Percentiles rank a stretch among this genome's conserved stretches.
phyloP scores from a whole-genome alignment of 2,797 vertebrate species.

The Eulemur mongoz region DNA sequence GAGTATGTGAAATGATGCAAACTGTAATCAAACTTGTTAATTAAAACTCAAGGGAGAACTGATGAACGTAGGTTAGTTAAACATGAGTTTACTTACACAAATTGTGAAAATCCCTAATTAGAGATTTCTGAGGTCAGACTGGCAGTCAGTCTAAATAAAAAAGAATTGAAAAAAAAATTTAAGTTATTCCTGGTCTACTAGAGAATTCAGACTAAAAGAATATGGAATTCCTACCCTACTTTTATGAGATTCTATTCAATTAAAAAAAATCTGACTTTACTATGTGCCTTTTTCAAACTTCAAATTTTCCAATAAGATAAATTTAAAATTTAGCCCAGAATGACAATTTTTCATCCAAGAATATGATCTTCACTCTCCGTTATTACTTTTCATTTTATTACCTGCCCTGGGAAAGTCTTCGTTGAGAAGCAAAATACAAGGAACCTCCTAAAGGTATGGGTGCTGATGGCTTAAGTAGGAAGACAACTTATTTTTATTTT shows the following conservation, averaged over 20 bases:
- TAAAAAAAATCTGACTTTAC: slow-evolving; percentile 28
- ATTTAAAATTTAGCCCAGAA: slow-evolving; percentile 37
- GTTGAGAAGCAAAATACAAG: background rate
- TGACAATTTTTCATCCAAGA: background rate
- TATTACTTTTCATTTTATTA: background rate
- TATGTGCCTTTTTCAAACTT: background rate
- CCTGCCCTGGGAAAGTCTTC: background rate
- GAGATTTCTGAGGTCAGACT: slow-evolving; percentile 8
- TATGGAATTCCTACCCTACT: background rate
- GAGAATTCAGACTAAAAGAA: background rate
- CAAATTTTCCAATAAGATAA: slow-evolving; percentile 15
- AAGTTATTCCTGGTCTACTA: background rate
- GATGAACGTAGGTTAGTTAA: background rate
- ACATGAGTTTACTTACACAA: background rate
- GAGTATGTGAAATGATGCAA: background rate
- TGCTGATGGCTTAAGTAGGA: background rate
- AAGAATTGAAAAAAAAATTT: background rate
- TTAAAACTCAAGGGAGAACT: slow-evolving; percentile 37
- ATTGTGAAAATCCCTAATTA: slow-evolving; percentile 28
- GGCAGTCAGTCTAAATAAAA: background rate
- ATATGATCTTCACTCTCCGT: background rate
- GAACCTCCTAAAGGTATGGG: background rate
- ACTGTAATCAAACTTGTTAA: background rate
- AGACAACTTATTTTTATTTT: background rate
- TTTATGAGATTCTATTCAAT: background rate